phyloP scores from a whole-genome alignment of 2,113 vertebrate genomes.

The Cavia aperea region DNA sequence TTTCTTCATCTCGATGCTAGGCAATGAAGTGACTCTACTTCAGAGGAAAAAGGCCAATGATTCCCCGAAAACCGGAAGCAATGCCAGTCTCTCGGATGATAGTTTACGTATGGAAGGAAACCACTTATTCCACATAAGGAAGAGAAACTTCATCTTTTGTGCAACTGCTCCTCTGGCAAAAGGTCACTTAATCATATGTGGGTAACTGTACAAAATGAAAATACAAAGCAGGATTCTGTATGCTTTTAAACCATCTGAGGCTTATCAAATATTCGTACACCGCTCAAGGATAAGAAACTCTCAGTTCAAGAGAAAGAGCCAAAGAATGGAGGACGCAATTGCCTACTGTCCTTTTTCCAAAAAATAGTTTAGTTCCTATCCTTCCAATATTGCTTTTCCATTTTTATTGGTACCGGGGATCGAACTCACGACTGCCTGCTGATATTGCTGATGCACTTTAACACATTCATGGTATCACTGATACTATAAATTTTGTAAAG shows the following conservation, averaged over 20 bases:
- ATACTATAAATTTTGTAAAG: background rate
- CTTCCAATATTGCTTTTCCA: too few species aligned
- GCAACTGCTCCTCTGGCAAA: conserved; percentile 39
- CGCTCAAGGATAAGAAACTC: conserved; percentile 33
- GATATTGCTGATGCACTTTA: background rate
- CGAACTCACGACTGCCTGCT: too few species aligned
- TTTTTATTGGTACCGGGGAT: too few species aligned
- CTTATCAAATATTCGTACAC: conserved; percentile 47
- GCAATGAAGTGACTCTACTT: conserved; percentile 44
- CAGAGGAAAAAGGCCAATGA: conserved; percentile 32
- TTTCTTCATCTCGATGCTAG: conserved; percentile 36
- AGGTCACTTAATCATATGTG: conserved; percentile 59
- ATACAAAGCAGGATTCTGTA: conserved; percentile 60
- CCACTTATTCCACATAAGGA: conserved; percentile 45
- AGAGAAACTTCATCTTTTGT: conserved; percentile 41
- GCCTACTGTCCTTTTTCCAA: conserved; percentile 43
- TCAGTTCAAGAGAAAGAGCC: conserved; percentile 53
- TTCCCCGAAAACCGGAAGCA: conserved; percentile 54
- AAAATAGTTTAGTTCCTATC: background rate
- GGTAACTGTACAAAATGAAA: conserved; percentile 58
- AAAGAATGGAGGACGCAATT: conserved; percentile 45
- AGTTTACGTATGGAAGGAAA: conserved; percentile 20
- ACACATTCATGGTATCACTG: background rate
- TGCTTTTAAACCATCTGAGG: conserved; percentile 49
- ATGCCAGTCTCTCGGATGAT: background rate